A percentile compares a stretch with the other conserved stretches of the same genome.
Conservation (phyloP, 2,113 vertebrate species). For the Poecile atricapillus region DNA sequence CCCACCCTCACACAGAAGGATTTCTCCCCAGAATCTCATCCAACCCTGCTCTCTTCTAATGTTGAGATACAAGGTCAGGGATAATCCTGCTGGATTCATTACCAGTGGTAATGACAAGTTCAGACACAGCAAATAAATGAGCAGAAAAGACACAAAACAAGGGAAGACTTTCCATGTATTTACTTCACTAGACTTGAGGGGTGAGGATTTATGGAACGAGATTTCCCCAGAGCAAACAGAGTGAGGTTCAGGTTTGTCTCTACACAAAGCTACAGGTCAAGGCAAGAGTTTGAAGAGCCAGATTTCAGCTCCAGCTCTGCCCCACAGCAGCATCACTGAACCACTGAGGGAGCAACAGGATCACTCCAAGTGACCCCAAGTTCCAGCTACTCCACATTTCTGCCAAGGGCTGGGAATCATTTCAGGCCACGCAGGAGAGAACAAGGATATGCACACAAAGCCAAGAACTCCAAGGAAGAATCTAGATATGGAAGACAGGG, state of each 20-base stretch:
- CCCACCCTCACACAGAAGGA: neutral
- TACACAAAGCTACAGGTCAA: neutral
- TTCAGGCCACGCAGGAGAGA: neutral
- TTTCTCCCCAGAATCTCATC: neutral
- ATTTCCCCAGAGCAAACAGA: neutral
- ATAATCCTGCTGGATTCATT: neutral
- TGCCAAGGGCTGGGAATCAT: neutral
- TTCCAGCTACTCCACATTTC: neutral
- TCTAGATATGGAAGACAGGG: neutral
- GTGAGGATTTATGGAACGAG: neutral
- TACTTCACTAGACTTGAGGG: neutral
- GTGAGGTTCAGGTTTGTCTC: neutral
- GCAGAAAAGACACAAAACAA: neutral
- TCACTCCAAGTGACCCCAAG: neutral
- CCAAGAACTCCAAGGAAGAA: neutral
- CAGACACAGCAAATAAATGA: neutral
- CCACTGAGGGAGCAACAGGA: neutral
- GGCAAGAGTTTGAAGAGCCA: neutral
- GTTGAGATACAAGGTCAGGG: neutral
- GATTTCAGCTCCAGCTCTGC: neutral
- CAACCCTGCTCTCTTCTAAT: neutral
- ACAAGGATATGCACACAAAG: neutral
- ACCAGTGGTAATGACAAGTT: neutral
- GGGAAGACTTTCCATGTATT: neutral
- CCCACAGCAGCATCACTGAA: neutral